Conservation (phyloP, 2,113 vertebrate genomes). For the Aphelocoma coerulescens region DNA sequence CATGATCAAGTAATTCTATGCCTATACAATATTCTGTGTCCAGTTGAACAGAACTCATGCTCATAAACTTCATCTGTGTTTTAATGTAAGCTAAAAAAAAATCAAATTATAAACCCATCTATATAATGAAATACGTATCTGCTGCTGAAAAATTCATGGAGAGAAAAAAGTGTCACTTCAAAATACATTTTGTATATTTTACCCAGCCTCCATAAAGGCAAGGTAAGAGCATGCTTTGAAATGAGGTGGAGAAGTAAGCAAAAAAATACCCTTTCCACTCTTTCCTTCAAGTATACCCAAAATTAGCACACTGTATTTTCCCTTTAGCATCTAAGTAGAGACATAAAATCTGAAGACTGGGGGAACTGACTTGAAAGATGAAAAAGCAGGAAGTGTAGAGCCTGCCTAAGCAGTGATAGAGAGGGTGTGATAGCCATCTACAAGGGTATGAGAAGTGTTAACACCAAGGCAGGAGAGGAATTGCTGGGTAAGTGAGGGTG, state of each 20-base stretch:
- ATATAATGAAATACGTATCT: neutral
- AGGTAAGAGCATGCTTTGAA: neutral
- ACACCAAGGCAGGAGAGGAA: neutral
- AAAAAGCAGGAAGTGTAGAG: neutral
- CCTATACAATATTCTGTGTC: neutral
- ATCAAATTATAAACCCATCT: neutral
- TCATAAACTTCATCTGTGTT: neutral
- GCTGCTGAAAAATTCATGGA: neutral
- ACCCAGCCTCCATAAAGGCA: neutral
- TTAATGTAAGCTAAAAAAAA: neutral
- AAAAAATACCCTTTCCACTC: neutral
- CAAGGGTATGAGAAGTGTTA: constrained; percentile 21
- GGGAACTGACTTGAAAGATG: neutral
- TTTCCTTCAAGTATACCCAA: neutral
- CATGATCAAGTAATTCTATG: neutral
- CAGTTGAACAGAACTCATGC: neutral
- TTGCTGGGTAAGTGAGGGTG: neutral
- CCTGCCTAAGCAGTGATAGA: neutral
- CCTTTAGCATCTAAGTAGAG: neutral
- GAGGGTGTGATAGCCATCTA: constrained; percentile 43
- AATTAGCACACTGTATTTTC: neutral
- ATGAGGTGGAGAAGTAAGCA: neutral
- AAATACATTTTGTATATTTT: neutral
- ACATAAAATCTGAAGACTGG: neutral
- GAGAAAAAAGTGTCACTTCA: neutral